phyloP scores from a whole-genome alignment of 2,797 vertebrate genomes.

The Dendrocincla tyrannina region DNA sequence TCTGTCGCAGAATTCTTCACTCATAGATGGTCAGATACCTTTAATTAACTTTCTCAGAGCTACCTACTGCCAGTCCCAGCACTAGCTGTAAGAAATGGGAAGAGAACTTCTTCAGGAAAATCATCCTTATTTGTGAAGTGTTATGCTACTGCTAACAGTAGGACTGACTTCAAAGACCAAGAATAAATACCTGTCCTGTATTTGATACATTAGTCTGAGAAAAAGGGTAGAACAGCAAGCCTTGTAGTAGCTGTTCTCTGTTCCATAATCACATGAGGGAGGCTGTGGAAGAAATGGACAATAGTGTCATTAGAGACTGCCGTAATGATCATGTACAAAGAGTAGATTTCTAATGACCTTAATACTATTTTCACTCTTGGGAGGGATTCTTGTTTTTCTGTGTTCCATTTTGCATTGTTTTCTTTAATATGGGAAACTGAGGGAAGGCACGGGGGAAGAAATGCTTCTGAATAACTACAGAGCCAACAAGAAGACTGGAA shows the following conservation, averaged over 20 bases:
- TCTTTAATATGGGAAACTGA: not conserved
- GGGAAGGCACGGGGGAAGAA: not conserved
- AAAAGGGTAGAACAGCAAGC: not conserved
- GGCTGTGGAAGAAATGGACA: not conserved
- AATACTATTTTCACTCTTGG: not conserved
- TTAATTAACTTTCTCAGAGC: not conserved
- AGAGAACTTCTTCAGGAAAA: not conserved
- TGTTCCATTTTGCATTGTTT: rapidly evolving
- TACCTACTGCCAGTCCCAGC: not conserved
- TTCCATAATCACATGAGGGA: rapidly evolving
- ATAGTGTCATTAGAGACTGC: not conserved
- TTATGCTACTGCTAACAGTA: not conserved
- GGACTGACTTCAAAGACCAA: not conserved
- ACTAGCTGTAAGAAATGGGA: not conserved
- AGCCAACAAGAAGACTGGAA: not conserved
- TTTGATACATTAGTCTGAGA: not conserved
- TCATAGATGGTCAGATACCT: not conserved
- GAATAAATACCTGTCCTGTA: not conserved
- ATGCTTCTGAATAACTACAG: not conserved
- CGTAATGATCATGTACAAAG: not conserved
- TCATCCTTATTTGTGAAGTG: not conserved
- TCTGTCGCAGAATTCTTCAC: not conserved
- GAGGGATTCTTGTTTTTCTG: not conserved
- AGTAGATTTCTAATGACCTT: not conserved
- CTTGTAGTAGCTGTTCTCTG: not conserved